Evolutionary conservation across 1,140 invertebrate genomes (phyloP), one percentile per base, ranked within the genome.

Genomic region (Cecropterus lyciades): DNA sequence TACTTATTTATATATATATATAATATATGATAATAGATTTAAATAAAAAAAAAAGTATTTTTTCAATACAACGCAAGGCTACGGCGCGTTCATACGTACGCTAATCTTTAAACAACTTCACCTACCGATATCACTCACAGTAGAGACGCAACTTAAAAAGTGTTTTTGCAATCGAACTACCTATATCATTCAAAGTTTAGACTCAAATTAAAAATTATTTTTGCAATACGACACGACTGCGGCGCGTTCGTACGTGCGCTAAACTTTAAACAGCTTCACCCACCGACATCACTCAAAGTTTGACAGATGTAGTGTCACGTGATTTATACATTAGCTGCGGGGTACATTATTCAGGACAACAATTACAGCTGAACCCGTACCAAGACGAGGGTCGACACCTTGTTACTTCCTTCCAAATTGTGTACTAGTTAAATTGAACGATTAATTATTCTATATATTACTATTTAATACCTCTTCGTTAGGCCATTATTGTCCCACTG

Each of bases 301-400:
- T 60, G 56, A 60, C 56, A 60, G 57, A 14, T 40, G 45, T 48
- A 49, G 57, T 17, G 48, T 42, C 59, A 27, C 37, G 57, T 62
- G 59, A 63, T 63, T 51, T 51, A 51, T 63, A 52, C 17, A 52
- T 24, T 51, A 63, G 46, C 33, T 42, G 37, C 49, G 59, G n/a
- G 37, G 49, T 63, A 33, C 33, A 63, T 63, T 42, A 63, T 52
- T 40, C 37, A 40, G 30, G 48, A 40, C 59, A 63, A 63, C 48
- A 63, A 63, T 63, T 63, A 63, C 48, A 42, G 7, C 17, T 27
- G 46, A 63, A 52, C 59, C 59, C 48, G 17, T 27, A 14, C 37
- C 48, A 42, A 40, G 59, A 63, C 45, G 27, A 62, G 57, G 57
- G 57, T 62, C 15, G 57, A 49, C 45, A 33, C 45, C 27, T 6